Percentiles rank a stretch among this genome's conserved stretches.
Conservation (phyloP, 2,797 vertebrate species). For the Hydrophis major region DNA sequence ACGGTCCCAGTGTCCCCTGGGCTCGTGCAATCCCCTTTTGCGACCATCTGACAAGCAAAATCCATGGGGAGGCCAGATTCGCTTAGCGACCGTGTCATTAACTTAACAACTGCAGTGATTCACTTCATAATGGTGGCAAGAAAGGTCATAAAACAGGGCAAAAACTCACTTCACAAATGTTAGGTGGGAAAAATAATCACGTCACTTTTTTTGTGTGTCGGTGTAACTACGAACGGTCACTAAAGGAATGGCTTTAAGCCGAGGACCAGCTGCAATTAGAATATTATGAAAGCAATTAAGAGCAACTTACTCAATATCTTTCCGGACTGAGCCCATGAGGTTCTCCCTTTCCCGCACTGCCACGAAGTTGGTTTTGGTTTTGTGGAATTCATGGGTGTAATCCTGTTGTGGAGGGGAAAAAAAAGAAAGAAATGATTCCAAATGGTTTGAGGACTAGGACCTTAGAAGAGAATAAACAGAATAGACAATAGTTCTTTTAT, state of each 20-base stretch:
- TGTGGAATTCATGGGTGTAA: slow-evolving; percentile 98
- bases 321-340: slow-evolving; percentile 92
- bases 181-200: too few relatives aligned
- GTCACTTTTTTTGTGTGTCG: background rate
- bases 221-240: background rate
- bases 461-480: background rate
- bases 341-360: slow-evolving; percentile 95
- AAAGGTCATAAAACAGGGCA: too few relatives aligned
- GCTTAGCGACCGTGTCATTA: too few relatives aligned
- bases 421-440: slow-evolving; percentile 31
- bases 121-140: too few relatives aligned
- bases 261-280: background rate
- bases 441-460: background rate
- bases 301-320: slow-evolving; percentile 95
- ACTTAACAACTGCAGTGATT: too few relatives aligned
- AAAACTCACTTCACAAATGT: too few relatives aligned
- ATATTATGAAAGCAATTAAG: background rate
- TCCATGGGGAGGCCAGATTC: too few relatives aligned
- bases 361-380: slow-evolving; percentile 97
- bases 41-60: too few relatives aligned
- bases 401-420: slow-evolving; percentile 75
- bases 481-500: too few relatives aligned
- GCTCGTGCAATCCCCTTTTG: too few relatives aligned
- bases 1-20: too few relatives aligned
- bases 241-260: background rate